phyloP scores from a whole-genome alignment of 1,140 invertebrate genomes.

The Pogonognathellus flavescens region DNA sequence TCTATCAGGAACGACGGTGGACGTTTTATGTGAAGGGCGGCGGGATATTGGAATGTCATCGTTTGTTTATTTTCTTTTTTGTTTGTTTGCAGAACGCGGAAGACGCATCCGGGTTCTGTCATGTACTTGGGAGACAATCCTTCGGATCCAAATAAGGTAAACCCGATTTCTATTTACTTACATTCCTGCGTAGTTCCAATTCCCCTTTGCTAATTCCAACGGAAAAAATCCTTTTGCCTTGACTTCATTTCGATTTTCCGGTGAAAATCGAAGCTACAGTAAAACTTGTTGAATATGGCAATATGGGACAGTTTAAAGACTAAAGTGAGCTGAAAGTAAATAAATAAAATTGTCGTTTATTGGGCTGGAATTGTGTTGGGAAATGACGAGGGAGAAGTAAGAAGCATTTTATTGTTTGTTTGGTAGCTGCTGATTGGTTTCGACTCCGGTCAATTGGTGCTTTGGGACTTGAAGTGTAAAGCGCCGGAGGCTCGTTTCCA shows the following conservation, averaged over 20 bases:
- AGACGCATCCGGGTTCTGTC: constrained; percentile 94
- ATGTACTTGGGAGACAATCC: constrained; percentile 97
- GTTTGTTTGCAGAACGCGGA: constrained; percentile 82
- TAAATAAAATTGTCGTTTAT: no score
- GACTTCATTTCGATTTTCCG: not conserved
- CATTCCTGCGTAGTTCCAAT: no score
- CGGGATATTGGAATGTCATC: not conserved
- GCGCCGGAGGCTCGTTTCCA: constrained; percentile 86
- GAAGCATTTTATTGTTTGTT: not conserved
- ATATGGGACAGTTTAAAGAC: not conserved
- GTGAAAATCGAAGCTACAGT: not conserved
- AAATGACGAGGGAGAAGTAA: no score
- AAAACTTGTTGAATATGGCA: constrained; percentile 4
- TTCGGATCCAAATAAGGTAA: constrained; percentile 92
- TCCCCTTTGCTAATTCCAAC: no score
- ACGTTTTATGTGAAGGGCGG: not conserved
- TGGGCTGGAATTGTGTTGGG: not conserved
- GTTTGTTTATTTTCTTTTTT: not conserved
- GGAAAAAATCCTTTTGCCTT: not conserved
- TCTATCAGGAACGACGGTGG: no score
- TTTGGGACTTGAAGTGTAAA: constrained; percentile 94
- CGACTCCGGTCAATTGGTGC: constrained; percentile 92
- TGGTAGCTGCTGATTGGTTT: constrained; percentile 94
- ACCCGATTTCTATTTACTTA: not conserved
- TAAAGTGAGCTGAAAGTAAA: no score